Evolutionary conservation across 2,888 invertebrate genomes (phyloP).

Genomic region (Epistrophella euchroma): DNA sequence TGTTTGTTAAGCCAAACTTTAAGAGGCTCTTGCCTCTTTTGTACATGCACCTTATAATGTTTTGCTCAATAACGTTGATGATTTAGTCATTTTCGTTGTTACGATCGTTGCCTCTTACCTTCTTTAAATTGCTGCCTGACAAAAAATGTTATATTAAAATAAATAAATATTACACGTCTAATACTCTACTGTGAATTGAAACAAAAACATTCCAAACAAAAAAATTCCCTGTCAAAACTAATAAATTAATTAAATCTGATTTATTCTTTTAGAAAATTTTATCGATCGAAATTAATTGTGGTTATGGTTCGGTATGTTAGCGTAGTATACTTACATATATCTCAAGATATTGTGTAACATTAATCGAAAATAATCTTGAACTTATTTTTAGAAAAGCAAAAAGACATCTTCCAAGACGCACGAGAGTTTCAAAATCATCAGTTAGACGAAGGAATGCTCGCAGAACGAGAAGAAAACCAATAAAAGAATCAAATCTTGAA

Average conservation of each 20-base stretch:
- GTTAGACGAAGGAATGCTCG: not conserved
- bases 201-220: not conserved
- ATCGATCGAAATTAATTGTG: not conserved
- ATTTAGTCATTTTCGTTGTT: no score
- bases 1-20: no score
- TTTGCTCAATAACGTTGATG: no score
- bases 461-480: not conserved
- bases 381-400: not conserved
- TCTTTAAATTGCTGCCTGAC: no score
- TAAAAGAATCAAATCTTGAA: not conserved
- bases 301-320: slow-evolving; percentile 21
- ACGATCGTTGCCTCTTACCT: no score
- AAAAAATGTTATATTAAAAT: no score
- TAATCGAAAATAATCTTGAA: not conserved
- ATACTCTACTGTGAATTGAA: not conserved
- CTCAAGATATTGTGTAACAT: no score
- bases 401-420: not conserved
- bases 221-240: not conserved
- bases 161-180: not conserved
- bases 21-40: no score
- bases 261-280: not conserved
- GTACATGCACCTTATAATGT: no score
- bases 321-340: no score
- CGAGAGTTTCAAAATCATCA: not conserved
- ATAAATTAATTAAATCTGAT: not conserved